Evolutionary conservation across 2,797 vertebrate species (phyloP), one percentile per base, ranked within the genome.

Genomic region (Channa striata): DNA sequence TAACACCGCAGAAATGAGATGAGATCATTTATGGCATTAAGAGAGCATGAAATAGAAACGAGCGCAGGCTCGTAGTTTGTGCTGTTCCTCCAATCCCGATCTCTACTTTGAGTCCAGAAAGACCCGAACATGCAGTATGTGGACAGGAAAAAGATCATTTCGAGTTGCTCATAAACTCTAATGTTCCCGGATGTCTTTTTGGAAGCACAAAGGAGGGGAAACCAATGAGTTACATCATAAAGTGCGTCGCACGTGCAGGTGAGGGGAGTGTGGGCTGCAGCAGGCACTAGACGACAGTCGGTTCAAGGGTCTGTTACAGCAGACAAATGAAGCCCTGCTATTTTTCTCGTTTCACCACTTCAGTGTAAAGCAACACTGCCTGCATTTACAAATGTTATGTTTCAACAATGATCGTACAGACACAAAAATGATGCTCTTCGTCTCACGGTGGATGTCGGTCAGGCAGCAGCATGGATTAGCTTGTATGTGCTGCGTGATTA

Each of bases 21-120:
- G 72, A 72, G 70, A 84, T 85, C 78, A 82, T 89, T 84, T 83
- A 67, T 73, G 77, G 68, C 67, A 81, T 77, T 81, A 57, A 75
- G 69, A 57, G 34, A 72, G 77, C 58, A 68, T 82, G 68, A 84
- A 84, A 78, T 68, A 63, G 59, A 77, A 49, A 50, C 54, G 50
- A 50, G 54, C 36, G 65, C 23, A 54, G 13, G 56, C 25, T 81
- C 72, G 50, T 39, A 60, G 57, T 51, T 66, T 44, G 34, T 59
- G 73, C 56, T 43, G 10, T 13, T 44, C 51, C 33, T 23, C 19
- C 3, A 52, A 21, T 64, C 57, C 59, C 17, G 20, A 65, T 50
- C 48, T 42, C 2, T 13, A 23, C 49, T 77, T 72, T 69, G 49
- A 80, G 17, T 42, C 66, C 47, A 69, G 14, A 46, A 49, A 25